Evolutionary conservation across 2,113 vertebrate genomes (phyloP).

Genomic region (Motacilla alba): DNA sequence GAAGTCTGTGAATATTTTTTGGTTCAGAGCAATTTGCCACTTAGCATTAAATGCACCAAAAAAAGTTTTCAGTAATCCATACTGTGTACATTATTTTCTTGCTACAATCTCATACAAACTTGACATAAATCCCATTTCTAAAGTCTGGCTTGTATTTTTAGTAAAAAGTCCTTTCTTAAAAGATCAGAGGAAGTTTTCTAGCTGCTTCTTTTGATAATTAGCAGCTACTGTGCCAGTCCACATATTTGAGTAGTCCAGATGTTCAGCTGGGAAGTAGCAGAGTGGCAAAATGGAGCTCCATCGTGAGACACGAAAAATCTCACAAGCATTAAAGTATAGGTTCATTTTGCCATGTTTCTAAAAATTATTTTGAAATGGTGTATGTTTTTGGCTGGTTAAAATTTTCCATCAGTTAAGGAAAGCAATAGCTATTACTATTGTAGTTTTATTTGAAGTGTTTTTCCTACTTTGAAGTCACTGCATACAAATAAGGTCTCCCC

Average conservation of each 20-base stretch:
- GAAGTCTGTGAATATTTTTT: not conserved
- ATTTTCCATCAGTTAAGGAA: not conserved
- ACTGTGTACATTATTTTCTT: not conserved
- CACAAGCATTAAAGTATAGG: not conserved
- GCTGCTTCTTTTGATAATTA: not conserved
- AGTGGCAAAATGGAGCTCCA: not conserved
- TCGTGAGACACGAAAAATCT: not conserved
- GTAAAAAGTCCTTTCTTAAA: not conserved
- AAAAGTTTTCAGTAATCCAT: not conserved
- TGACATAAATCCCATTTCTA: not conserved
- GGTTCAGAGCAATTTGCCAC: not conserved
- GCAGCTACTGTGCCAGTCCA: not conserved
- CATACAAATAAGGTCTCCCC: not conserved
- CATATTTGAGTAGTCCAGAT: not conserved
- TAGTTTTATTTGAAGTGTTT: not conserved
- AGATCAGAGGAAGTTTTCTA: not conserved
- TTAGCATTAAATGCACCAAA: not conserved
- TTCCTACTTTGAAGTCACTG: not conserved
- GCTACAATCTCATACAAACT: not conserved
- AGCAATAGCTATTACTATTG: not conserved
- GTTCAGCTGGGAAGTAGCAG: not conserved
- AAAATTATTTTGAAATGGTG: not conserved
- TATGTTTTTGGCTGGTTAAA: not conserved
- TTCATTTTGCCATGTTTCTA: not conserved
- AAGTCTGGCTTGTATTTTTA: not conserved